Evolutionary conservation across 2,113 vertebrate genomes (phyloP).

Genomic region (Casuarius casuarius): DNA sequence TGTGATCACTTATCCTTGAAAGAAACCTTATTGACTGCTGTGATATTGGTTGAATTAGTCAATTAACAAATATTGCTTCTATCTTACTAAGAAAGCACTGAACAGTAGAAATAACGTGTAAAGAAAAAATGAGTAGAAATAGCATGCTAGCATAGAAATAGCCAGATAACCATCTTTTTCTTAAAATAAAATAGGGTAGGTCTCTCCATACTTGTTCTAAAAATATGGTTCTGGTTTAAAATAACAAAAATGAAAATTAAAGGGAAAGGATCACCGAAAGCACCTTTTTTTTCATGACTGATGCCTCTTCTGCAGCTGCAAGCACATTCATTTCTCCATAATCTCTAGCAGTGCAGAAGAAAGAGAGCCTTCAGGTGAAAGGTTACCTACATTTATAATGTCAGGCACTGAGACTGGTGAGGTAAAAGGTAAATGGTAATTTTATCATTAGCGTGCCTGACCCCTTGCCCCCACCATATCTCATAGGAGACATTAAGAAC

Average conservation of each 20-base stretch:
- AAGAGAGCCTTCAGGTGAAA: constrained; percentile 80
- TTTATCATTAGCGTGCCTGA: constrained; percentile 87
- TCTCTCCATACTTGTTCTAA: not conserved
- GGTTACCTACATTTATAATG: constrained; percentile 85
- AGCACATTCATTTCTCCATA: constrained; percentile 48
- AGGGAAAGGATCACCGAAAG: not conserved
- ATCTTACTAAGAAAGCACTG: not conserved
- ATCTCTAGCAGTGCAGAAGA: constrained; percentile 65
- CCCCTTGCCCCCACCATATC: constrained; percentile 74
- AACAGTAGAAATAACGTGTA: not conserved
- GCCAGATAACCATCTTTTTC: not conserved
- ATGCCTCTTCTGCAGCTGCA: constrained; percentile 39
- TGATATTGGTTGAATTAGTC: not conserved
- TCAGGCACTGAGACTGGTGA: constrained; percentile 72
- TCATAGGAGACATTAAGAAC: constrained; percentile 73
- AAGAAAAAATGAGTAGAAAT: not conserved
- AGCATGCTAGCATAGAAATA: not conserved
- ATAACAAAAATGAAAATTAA: not conserved
- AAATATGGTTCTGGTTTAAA: not conserved
- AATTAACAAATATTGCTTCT: not conserved
- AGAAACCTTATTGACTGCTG: not conserved
- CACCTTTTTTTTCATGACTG: not conserved
- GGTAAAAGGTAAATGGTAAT: constrained; percentile 85
- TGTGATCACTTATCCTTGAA: not conserved
- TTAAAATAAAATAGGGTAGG: not conserved